Percentiles rank a stretch among this genome's conserved stretches.
phyloP scores from a whole-genome alignment of 30 jellyfish, hydroid and myxozoan genomes.

The Haliclystus octoradiatus region DNA sequence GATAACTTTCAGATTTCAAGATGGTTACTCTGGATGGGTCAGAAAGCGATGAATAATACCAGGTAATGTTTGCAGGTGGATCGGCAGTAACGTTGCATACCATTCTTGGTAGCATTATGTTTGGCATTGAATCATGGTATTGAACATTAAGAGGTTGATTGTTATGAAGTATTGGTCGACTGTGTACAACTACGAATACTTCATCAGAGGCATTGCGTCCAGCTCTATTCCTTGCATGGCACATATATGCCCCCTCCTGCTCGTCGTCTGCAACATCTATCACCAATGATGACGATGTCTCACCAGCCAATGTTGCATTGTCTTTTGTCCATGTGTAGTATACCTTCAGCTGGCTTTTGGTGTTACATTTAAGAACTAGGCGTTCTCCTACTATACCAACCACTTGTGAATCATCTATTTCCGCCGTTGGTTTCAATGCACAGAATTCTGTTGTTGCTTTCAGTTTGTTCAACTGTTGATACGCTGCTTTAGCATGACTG shows the following conservation, averaged over 20 bases:
- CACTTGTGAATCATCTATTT: constrained; percentile 1
- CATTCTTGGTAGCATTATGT: constrained; percentile 14
- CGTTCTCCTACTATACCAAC: constrained; percentile 1
- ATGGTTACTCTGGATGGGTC: background rate
- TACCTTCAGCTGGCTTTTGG: constrained; percentile 17
- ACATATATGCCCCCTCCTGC: constrained; percentile 25
- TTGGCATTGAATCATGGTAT: constrained; percentile 20
- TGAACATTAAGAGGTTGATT: constrained; percentile 24
- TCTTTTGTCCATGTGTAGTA: constrained; percentile 25
- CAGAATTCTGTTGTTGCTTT: constrained; percentile 16
- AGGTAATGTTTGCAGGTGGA: constrained; percentile 43
- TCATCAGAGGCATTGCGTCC: constrained; percentile 28
- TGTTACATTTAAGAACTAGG: constrained; percentile 9
- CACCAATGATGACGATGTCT: constrained; percentile 1
- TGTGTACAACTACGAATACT: constrained; percentile 18
- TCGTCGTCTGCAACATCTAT: constrained; percentile 14
- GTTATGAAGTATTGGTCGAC: constrained; percentile 9
- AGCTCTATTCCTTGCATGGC: constrained; percentile 19
- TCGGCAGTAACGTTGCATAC: constrained; percentile 48
- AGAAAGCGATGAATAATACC: constrained; percentile 19
- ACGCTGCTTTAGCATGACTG: background rate
- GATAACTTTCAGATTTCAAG: constrained; percentile 1
- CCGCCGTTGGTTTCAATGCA: constrained; percentile 25
- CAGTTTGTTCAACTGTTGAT: background rate
- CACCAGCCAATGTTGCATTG: constrained; percentile 14